Evolutionary conservation across 2,113 vertebrate species (phyloP), one percentile per base, ranked within the genome.

Genomic region (Calyptomena viridis): DNA sequence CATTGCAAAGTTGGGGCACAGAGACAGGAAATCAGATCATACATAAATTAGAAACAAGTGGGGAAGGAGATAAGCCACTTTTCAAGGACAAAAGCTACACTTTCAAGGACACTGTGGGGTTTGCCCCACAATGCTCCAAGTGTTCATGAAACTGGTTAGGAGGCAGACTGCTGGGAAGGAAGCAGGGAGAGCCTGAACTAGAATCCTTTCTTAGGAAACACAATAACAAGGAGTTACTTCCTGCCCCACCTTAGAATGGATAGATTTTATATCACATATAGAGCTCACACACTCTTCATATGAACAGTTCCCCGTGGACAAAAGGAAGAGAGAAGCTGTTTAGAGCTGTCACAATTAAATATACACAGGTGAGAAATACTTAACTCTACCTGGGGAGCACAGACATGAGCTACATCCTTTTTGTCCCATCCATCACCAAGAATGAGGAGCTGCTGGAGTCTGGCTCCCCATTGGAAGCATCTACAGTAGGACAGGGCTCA

Each of bases 401-500:
- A 25, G 58, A 31, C 13, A 2, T 4, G 37, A 81, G 53, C 49
- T 42, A 67, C 27, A 25, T 67, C 53, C 60, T 49, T 59, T 39
- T 14, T 20, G n/a, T 33, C 28, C 42, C 0, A 0, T 6, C 40
- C 28, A 14, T n/a, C 14, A 37, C 47, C 4, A 11, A 4, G 24
- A 55, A 13, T 1, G 7, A n/a, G 28, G 35, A 63, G 39, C 66
- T 78, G 64, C 42, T 49, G 49, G 49, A 24, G 21, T 3, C 27
- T 11, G 58, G 58, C 39, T 62, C 35, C 28, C 30, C 30, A 31
- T 33, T 25, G 17, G 72, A 74, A 78, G 40, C 44, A 59, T 16
- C 55, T 44, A 0, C 24, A 28, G 59, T 2, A 1, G 50, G 49
- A 59, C 1, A 0, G 21, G 49, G 23, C 67, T 77, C 47, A 23